Percentiles rank a stretch among this genome's conserved stretches.
Conservation (phyloP, 2,888 invertebrate genomes). For the Sarcophaga subvicina region DNA sequence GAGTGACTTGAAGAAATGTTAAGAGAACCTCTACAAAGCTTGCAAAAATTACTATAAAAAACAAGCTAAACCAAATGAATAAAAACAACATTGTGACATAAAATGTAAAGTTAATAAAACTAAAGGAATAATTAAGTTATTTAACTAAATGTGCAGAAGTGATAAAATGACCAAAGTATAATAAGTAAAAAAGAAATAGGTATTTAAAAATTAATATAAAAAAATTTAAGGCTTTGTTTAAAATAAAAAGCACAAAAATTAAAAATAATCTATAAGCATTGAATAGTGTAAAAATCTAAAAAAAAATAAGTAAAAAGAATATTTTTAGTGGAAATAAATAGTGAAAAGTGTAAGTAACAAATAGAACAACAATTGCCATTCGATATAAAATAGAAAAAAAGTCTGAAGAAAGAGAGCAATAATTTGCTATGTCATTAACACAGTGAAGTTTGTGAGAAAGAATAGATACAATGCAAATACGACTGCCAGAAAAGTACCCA, state of each 20-base stretch:
- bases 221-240: constrained; percentile 27
- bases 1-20: constrained; percentile 60
- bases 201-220: not conserved
- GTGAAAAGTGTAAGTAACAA: not conserved
- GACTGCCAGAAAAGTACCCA: constrained; percentile 49
- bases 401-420: constrained; percentile 50
- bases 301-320: not conserved
- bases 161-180: constrained; percentile 5
- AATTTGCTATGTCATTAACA: constrained; percentile 66
- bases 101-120: not conserved
- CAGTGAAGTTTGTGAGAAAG: constrained; percentile 64
- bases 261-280: not conserved
- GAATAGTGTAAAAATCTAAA: not conserved
- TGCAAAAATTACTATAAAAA: constrained; percentile 42
- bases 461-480: constrained; percentile 61
- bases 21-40: constrained; percentile 53
- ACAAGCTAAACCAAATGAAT: constrained; percentile 39
- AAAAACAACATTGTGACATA: not conserved
- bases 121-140: not conserved
- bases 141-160: not conserved
- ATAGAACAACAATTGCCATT: not conserved
- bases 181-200: not conserved
- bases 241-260: constrained; percentile 6
- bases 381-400: constrained; percentile 17
- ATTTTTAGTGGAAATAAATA: not conserved